A percentile compares a stretch with the other conserved stretches of the same genome.
Conservation (phyloP, 2,113 vertebrate genomes). For the Andinoacara biseriatus region DNA sequence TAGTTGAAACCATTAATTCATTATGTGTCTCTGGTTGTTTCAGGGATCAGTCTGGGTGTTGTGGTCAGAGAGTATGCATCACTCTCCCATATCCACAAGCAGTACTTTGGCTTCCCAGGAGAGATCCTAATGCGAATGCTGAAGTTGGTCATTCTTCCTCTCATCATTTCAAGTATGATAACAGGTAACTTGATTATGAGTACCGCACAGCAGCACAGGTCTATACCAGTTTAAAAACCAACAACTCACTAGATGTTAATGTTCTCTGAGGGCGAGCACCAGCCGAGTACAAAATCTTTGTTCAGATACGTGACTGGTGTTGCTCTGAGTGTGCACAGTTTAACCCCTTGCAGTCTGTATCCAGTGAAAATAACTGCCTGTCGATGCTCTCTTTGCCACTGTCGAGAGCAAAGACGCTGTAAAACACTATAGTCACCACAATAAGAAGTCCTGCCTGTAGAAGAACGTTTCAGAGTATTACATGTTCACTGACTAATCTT, state of each 20-base stretch:
- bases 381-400: too few relatives aligned
- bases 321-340: too few relatives aligned
- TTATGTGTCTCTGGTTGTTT: constrained; percentile 30
- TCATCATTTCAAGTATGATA: constrained; percentile 98
- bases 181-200: constrained; percentile 83
- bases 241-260: too few relatives aligned
- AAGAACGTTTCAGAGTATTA: background rate
- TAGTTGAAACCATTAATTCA: background rate
- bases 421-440: background rate
- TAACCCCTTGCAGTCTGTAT: too few relatives aligned
- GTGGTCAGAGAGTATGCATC: constrained; percentile 88
- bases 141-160: constrained; percentile 94
- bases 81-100: constrained; percentile 88
- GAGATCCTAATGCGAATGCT: constrained; percentile 98
- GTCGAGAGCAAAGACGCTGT: too few relatives aligned
- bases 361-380: too few relatives aligned
- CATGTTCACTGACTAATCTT: background rate
- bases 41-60: constrained; percentile 90
- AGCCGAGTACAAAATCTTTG: too few relatives aligned
- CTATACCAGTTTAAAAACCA: too few relatives aligned
- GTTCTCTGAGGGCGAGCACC: too few relatives aligned
- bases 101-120: constrained; percentile 96
- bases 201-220: too few relatives aligned
- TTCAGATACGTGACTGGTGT: too few relatives aligned
- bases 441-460: background rate